These are phyloP conservation scores for Onchidella celtica DNA, from an alignment of 2,888 invertebrate species.

Conservation along the genomic window DNA sequence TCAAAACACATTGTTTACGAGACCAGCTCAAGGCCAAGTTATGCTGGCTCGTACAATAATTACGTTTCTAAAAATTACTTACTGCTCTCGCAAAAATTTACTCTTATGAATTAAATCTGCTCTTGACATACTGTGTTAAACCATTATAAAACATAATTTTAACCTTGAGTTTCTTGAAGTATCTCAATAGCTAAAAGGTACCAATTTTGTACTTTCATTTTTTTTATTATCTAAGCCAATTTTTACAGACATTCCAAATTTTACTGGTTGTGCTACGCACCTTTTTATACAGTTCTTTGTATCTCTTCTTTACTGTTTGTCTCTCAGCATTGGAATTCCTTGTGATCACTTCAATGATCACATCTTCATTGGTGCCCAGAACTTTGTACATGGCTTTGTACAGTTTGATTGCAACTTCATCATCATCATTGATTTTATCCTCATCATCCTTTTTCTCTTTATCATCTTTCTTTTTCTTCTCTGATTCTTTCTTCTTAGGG, in stretches of 20 bases:
- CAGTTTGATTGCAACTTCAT: conserved; percentile 72
- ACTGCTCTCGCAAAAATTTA: no score
- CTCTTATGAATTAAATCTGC: no score
- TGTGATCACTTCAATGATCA: conserved; percentile 69
- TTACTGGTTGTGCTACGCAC: background rate
- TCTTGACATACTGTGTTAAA: no score
- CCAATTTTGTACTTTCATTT: no score
- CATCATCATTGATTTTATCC: conserved; percentile 36
- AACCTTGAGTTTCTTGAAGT: no score
- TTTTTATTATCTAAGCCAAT: no score
- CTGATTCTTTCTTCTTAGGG: conserved; percentile 13
- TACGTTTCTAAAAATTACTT: no score
- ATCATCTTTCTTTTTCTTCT: background rate
- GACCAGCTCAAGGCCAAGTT: no score
- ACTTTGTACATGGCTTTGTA: conserved; percentile 75
- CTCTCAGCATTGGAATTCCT: conserved; percentile 69
- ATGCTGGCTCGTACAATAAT: no score
- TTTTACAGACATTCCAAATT: no score
- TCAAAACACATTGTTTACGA: no score
- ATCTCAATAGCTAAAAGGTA: no score
- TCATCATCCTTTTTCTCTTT: background rate
- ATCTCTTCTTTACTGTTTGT: conserved; percentile 65
- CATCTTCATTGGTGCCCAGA: conserved; percentile 73
- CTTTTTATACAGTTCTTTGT: conserved; percentile 36
- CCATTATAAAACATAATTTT: background rate